Evolutionary conservation across 1,140 invertebrate species (phyloP).

Genomic region (Listronotus oregonensis): DNA sequence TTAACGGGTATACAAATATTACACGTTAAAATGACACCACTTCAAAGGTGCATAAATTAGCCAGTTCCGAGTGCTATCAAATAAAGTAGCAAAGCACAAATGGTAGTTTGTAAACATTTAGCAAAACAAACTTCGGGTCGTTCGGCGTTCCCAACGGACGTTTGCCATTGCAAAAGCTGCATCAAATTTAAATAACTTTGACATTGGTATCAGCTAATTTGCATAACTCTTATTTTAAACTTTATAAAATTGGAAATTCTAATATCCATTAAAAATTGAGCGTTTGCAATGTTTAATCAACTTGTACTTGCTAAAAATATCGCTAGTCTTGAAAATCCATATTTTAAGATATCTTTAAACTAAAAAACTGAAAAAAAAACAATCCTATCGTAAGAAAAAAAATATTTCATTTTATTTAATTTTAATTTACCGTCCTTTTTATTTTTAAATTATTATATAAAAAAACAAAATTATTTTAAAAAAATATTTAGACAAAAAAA

Average conservation of each 20-base stretch:
- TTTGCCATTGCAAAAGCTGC: not conserved
- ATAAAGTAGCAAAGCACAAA: constrained; percentile 4
- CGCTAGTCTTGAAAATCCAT: no score
- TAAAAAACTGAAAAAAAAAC: no score
- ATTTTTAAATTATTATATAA: no score
- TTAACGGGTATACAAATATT: no score
- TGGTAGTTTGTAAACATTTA: constrained; percentile 8
- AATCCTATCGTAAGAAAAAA: no score
- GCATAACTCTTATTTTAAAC: constrained; percentile 15
- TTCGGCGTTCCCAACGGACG: not conserved
- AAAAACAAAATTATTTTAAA: no score
- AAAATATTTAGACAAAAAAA: no score
- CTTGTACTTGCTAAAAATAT: not conserved
- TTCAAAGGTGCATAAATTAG: constrained; percentile 7
- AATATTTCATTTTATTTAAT: no score
- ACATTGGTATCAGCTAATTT: constrained; percentile 14
- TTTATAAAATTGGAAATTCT: constrained; percentile 9
- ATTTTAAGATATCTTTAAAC: no score
- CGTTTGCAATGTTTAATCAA: constrained; percentile 11
- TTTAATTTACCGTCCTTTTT: no score
- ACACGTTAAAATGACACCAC: no score
- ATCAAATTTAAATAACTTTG: constrained; percentile 23
- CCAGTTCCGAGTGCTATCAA: constrained; percentile 1
- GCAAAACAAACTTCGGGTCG: constrained; percentile 15
- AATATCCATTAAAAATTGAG: constrained; percentile 18